Conservation (phyloP, 2,797 vertebrate species). For the Synanceia verrucosa region DNA sequence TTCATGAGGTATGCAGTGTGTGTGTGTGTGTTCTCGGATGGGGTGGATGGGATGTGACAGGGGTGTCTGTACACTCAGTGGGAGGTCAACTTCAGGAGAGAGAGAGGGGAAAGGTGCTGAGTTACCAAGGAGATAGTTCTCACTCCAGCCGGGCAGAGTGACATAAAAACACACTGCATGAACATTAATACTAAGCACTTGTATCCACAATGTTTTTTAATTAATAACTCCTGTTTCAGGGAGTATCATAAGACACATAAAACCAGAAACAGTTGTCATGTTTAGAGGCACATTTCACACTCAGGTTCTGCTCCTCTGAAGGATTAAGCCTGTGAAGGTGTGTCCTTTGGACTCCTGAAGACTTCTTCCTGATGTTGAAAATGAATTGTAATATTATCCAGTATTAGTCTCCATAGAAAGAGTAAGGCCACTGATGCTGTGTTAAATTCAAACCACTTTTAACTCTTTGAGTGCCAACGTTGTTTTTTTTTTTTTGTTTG, state of each 20-base stretch:
- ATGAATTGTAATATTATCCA: background rate
- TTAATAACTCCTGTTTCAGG: conserved; percentile 26
- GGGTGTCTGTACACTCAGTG: conserved; percentile 55
- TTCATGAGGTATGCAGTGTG: conserved; percentile 51
- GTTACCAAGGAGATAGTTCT: conserved; percentile 69
- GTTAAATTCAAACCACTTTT: background rate
- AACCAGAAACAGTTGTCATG: background rate
- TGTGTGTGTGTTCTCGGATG: conserved; percentile 13
- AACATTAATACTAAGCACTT: conserved; percentile 6
- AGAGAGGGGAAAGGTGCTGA: conserved; percentile 56
- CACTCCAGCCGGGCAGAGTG: conserved; percentile 39
- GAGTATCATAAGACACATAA: background rate
- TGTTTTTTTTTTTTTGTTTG: too few relatives aligned
- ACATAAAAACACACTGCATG: conserved; percentile 25
- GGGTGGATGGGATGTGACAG: conserved; percentile 39
- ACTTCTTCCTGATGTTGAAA: background rate
- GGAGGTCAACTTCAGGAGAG: conserved; percentile 62
- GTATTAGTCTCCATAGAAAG: too few relatives aligned
- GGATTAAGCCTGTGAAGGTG: background rate
- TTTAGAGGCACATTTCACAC: background rate
- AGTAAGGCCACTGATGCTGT: background rate
- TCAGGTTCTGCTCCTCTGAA: background rate
- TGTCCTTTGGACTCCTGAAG: background rate
- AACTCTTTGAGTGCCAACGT: too few relatives aligned
- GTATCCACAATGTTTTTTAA: conserved; percentile 33